Conservation (phyloP, 2,797 vertebrate species). For the Scolopax rusticola region DNA sequence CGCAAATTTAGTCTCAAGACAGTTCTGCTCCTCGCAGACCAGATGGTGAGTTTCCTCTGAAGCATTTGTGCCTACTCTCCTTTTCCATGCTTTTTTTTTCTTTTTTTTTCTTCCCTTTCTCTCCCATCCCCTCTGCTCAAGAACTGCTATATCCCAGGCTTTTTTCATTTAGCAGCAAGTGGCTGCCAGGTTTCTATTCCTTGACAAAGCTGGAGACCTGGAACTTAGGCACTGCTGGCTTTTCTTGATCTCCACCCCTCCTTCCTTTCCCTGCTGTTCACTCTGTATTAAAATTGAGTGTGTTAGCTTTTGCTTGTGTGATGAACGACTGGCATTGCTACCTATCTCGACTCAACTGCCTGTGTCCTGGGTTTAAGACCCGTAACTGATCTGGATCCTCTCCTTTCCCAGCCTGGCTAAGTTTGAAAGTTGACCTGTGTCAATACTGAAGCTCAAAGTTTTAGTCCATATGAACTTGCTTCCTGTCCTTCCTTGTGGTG, state of each 20-base stretch:
- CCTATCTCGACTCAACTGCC: neutral
- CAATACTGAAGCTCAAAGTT: neutral
- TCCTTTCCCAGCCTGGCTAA: neutral
- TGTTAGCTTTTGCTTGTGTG: neutral
- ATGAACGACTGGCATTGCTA: neutral
- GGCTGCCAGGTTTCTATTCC: constrained; percentile 29
- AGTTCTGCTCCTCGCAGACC: constrained; percentile 94
- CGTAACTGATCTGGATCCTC: neutral
- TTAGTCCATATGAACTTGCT: neutral
- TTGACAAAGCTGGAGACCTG: neutral
- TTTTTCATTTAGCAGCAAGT: constrained; percentile 18
- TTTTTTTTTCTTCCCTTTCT: neutral
- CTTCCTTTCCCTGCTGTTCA: neutral
- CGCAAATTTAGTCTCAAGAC: constrained; percentile 98
- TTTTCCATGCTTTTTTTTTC: neutral
- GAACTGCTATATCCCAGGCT: neutral
- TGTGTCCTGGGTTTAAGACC: neutral
- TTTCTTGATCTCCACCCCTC: neutral
- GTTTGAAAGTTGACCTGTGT: neutral
- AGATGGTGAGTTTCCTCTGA: constrained; percentile 87
- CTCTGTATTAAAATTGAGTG: neutral
- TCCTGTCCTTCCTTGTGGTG: neutral
- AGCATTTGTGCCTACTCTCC: constrained; percentile 3
- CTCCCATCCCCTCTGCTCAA: neutral
- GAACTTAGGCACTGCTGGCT: neutral